A percentile compares a stretch with the other conserved stretches of the same genome.
Evolutionary conservation across 2,797 vertebrate species (phyloP).

Genomic region (Chromobotia macracanthus): DNA sequence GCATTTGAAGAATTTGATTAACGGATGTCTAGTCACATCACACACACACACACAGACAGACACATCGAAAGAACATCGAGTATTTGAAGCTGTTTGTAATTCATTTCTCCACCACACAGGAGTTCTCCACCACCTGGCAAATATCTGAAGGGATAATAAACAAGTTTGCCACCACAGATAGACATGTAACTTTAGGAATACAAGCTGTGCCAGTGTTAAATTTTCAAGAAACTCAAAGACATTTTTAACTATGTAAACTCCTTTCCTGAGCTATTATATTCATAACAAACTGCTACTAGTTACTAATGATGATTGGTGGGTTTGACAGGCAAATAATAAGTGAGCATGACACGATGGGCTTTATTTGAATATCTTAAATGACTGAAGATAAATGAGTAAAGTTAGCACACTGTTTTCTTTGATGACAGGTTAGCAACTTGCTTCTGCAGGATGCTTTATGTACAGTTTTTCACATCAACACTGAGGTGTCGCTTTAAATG

Average conservation of each 20-base stretch:
- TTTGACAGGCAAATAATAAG: conserved; percentile 26
- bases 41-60: conserved; percentile 24
- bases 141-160: conserved; percentile 54
- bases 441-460: neutral
- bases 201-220: no score
- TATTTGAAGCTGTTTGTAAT: conserved; percentile 27
- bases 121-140: conserved; percentile 13
- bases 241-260: conserved; percentile 52
- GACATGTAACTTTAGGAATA: conserved; percentile 52
- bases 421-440: conserved; percentile 11
- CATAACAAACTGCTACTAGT: conserved; percentile 37
- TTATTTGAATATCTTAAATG: neutral
- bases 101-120: conserved; percentile 17
- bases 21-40: conserved; percentile 9
- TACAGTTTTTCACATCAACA: neutral
- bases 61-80: conserved; percentile 27
- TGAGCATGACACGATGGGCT: conserved; percentile 5
- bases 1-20: conserved; percentile 23
- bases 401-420: neutral
- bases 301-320: conserved; percentile 50
- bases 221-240: conserved; percentile 29
- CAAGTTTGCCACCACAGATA: conserved; percentile 28
- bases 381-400: conserved; percentile 3
- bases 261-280: conserved; percentile 51
- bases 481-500: neutral